Percentiles rank a stretch among this genome's conserved stretches.
Evolutionary conservation across 2,888 invertebrate genomes (phyloP).

Genomic region (Leistus spinibarbis): DNA sequence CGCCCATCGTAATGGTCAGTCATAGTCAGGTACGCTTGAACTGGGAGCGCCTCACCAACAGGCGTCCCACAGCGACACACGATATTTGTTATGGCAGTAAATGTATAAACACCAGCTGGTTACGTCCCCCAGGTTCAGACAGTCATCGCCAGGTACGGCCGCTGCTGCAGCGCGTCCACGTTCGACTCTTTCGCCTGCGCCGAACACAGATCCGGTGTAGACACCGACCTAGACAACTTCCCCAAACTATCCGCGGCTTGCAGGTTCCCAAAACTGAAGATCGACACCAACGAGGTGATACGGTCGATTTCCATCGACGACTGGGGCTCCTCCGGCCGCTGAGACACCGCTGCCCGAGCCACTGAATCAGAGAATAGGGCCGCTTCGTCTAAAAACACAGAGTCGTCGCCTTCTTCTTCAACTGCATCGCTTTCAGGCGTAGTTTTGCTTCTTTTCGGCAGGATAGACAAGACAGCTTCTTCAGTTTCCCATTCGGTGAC

Average conservation of each 20-base stretch:
- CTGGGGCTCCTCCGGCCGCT: slow-evolving; percentile 38
- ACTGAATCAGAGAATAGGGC: slow-evolving; percentile 55
- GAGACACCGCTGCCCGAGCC: slow-evolving; percentile 44
- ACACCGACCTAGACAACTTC: slow-evolving; percentile 59
- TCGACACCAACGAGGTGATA: slow-evolving; percentile 64
- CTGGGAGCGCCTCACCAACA: slow-evolving; percentile 7
- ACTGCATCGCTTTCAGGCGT: slow-evolving; percentile 44
- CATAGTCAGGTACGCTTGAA: slow-evolving; percentile 22
- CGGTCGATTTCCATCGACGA: slow-evolving; percentile 64
- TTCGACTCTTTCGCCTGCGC: slow-evolving; percentile 60
- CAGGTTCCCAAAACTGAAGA: slow-evolving; percentile 61
- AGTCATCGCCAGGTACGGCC: slow-evolving; percentile 63
- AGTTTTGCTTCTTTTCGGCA: slow-evolving; percentile 58
- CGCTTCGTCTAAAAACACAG: slow-evolving; percentile 58
- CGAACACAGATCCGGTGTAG: slow-evolving; percentile 62
- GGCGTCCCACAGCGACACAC: not conserved
- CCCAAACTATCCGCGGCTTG: slow-evolving; percentile 40
- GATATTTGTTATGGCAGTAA: slow-evolving; percentile 40
- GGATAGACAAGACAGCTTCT: slow-evolving; percentile 61
- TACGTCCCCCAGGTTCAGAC: slow-evolving; percentile 53
- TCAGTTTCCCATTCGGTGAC: slow-evolving; percentile 63
- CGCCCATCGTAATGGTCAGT: slow-evolving; percentile 20
- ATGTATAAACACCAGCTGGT: slow-evolving; percentile 11
- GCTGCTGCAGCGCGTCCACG: slow-evolving; percentile 57
- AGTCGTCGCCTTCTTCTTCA: slow-evolving; percentile 51